Evolutionary conservation across 2,888 invertebrate genomes (phyloP).

Genomic region (Lacanobia wlatinum): DNA sequence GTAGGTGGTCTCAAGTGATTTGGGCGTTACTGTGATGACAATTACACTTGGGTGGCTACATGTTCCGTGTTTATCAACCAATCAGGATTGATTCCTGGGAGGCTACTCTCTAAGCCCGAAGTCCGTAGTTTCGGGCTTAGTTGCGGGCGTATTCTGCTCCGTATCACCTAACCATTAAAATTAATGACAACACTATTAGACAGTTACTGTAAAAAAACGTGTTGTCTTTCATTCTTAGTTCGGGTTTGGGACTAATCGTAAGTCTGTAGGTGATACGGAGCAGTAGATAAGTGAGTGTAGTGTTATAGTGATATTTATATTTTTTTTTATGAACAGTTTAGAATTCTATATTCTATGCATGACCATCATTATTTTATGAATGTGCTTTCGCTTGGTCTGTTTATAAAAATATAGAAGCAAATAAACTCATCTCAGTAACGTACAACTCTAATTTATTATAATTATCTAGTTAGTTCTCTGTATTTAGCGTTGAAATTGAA

Average conservation of each 20-base stretch:
- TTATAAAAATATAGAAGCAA: not conserved
- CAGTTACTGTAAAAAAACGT: no score
- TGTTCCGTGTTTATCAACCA: constrained; percentile 20
- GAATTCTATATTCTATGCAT: not conserved
- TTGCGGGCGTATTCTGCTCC: no score
- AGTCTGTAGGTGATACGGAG: no score
- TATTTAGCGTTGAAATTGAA: constrained; percentile 36
- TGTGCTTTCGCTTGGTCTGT: not conserved
- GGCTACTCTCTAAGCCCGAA: no score
- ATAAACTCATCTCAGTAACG: constrained; percentile 7
- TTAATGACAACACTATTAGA: no score
- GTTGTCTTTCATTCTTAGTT: no score
- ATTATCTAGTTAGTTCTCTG: constrained; percentile 6
- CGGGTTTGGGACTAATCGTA: no score
- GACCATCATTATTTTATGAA: not conserved
- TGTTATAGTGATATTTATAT: not conserved
- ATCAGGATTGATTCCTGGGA: no score
- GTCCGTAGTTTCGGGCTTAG: no score
- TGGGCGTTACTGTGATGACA: constrained; percentile 47
- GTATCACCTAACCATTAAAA: no score
- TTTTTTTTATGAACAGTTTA: not conserved
- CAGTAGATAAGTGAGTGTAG: not conserved
- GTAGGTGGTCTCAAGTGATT: constrained; percentile 56
- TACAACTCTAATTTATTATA: constrained; percentile 16
- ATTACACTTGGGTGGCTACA: constrained; percentile 54